Percentiles rank a stretch among this genome's conserved stretches.
These are phyloP conservation scores for Theristicus caerulescens DNA, from an alignment of 2,113 vertebrate genomes.

Conservation along the genomic window DNA sequence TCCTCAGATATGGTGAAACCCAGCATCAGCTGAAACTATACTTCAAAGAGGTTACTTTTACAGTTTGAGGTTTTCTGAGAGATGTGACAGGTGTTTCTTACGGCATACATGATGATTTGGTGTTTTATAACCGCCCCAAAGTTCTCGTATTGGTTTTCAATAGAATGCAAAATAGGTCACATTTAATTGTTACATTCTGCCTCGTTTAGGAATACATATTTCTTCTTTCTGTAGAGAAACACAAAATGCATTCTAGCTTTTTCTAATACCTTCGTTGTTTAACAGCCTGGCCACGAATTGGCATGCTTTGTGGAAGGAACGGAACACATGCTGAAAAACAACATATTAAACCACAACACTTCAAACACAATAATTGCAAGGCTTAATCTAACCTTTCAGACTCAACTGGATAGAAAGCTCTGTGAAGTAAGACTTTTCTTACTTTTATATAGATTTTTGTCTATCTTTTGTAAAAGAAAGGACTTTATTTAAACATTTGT, in stretches of 20 bases:
- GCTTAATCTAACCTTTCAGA: background rate
- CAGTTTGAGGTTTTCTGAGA: background rate
- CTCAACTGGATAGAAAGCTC: background rate
- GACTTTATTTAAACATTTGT: background rate
- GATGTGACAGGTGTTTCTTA: background rate
- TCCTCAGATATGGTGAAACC: background rate
- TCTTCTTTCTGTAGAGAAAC: background rate
- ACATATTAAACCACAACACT: background rate
- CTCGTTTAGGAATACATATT: rapidly evolving
- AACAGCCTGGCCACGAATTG: conserved; percentile 24
- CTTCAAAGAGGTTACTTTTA: background rate
- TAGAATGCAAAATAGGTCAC: rapidly evolving
- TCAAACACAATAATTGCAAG: rapidly evolving
- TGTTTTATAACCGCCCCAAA: background rate
- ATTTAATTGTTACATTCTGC: background rate
- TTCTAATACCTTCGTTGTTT: background rate
- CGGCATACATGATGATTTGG: rapidly evolving
- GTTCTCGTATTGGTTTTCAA: background rate
- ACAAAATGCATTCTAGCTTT: background rate
- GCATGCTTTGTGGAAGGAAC: conserved; percentile 54
- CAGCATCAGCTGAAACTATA: background rate
- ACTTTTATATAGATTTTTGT: background rate
- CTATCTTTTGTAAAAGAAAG: background rate
- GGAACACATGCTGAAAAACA: background rate
- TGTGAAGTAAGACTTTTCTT: conserved; percentile 29